A percentile compares a stretch with the other conserved stretches of the same genome.
Conservation (phyloP, 2,113 vertebrate species). For the Prionailurus viverrinus region DNA sequence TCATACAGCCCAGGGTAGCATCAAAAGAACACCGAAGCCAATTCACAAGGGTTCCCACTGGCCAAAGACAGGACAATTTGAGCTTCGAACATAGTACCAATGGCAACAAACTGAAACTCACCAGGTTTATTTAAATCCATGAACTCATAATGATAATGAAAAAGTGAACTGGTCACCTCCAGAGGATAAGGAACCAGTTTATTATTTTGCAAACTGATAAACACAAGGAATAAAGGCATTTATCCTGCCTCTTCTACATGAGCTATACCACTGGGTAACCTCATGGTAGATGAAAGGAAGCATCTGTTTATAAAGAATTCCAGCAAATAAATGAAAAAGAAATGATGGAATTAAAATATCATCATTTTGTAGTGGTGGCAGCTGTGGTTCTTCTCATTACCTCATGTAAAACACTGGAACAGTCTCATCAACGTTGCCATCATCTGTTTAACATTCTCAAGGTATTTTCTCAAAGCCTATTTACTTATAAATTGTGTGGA, state of each 20-base stretch:
- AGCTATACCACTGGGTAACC: background rate
- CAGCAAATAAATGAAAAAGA: slow-evolving; percentile 31
- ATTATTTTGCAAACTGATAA: background rate
- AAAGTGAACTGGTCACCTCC: background rate
- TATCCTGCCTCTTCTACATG: background rate
- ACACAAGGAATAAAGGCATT: background rate
- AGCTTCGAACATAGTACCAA: background rate
- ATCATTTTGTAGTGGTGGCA: background rate
- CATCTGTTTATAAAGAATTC: background rate
- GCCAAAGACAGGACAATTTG: background rate
- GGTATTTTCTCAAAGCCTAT: background rate
- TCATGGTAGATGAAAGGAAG: background rate
- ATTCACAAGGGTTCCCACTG: background rate
- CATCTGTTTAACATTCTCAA: background rate
- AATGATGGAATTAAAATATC: background rate
- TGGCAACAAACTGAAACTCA: background rate
- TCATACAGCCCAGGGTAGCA: rapidly evolving
- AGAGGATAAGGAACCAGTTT: background rate
- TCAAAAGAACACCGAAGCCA: background rate
- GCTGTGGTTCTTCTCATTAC: background rate
- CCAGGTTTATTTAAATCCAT: background rate
- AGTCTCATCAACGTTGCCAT: background rate
- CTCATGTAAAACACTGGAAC: background rate
- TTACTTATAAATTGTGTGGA: background rate
- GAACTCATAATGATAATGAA: background rate